Evolutionary conservation across 2,113 vertebrate genomes (phyloP), one percentile per base, ranked within the genome.

Genomic region (Nycticryphes semicollaris): DNA sequence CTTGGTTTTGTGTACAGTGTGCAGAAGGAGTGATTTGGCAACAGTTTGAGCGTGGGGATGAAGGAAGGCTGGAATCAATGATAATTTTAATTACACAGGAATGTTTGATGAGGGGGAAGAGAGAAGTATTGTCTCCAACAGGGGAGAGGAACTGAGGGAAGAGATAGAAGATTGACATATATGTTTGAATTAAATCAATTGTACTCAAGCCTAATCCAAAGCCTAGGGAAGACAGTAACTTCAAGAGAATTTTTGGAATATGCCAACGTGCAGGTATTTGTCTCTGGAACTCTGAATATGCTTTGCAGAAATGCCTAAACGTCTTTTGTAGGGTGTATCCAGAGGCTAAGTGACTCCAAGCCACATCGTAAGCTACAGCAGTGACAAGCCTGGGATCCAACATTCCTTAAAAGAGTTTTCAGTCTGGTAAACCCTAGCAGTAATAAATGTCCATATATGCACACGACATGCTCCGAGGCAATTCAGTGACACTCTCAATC

Each of bases 371-470:
- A 87, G 37, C 45, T 37, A 14, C 33, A 96, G 50, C 64, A 73
- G 41, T 56, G 69, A 48, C 53, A 82, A 67, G 37, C 86, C 70
- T 68, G 67, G 47, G 68, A 90, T 88, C 77, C 93, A 94, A n/a
- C 48, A 47, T 75, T 92, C 68, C 75, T 83, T 67, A n/a, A 43
- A 87, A 18, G 43, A 84, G 22, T 89, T 87, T 92, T 87, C 9
- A 56, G 62, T 43, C 21, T 62, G 28, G 37, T 56, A 86, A 82
- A 92, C 25, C 66, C 30, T 11, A 59, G 51, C 59, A 70, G 66
- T 69, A 35, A 59, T 54, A 62, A 76, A 85, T 85, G 82, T 54
- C 89, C 94, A 70, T 87, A 92, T 89, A 94, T 76, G 81, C 67
- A 89, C 82, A 91, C 41, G 84, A 23, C 28, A 28, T 3, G 2